Evolutionary conservation across 2,113 vertebrate species (phyloP), one percentile per base, ranked within the genome.

Genomic region (Synodontis membranacea): DNA sequence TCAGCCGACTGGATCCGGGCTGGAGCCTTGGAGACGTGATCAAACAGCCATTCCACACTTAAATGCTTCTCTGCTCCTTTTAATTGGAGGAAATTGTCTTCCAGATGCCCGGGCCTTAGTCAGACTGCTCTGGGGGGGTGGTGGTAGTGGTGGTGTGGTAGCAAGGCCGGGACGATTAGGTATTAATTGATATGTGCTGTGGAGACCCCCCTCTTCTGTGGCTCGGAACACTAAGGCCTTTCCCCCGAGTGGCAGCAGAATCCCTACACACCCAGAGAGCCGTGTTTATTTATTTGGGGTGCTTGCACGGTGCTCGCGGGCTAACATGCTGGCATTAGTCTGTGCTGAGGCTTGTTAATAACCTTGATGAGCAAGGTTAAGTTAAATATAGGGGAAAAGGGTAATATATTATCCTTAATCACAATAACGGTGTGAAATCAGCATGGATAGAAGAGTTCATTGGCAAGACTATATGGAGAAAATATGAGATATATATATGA

Each of bases 11-110:
- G 87, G 87, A 86, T 90, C 89, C 85, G 62, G 85, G 83, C 86
- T 86, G 83, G 66, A 88, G 88, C 89, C 89, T 91, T 88, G 86
- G 89, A 90, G 91, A 88, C 89, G 82, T 84, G 87, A 89, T 91
- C 90, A 91, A 90, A 90, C 90, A 92, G 84, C 90, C 88, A 86
- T 88, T 90, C 87, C 85, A 89, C 91, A 90, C 89, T 91, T 88
- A 91, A 87, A 91, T 91, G 88, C 86, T 88, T 91, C 90, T 87
- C 86, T 89, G 80, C 84, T 88, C 85, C 84, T 90, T 91, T 91
- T 91, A 91, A 91, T 91, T 91, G 91, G 90, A 85, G 88, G 85
- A 91, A 91, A 91, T 91, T 90, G 89, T 92, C 86, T 91, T 91
- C 88, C 88, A 90, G 92, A 91, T 91, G 90, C 89, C 89, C 83